These are phyloP conservation scores for Tychaedon coryphoeus DNA, from an alignment of 2,113 vertebrate genomes.

Conservation along the genomic window DNA sequence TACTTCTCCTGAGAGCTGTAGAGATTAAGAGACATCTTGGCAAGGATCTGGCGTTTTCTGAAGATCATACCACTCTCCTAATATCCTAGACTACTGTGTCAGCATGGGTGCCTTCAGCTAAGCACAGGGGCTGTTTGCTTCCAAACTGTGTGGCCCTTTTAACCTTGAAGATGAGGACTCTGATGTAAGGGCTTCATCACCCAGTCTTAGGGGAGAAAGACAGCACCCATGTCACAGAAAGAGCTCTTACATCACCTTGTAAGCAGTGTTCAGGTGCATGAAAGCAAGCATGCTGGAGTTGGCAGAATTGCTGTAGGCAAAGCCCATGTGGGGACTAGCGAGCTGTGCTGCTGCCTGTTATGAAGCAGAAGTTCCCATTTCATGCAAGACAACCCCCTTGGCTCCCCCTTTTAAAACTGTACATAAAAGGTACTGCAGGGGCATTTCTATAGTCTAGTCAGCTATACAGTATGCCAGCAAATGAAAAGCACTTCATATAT, in stretches of 20 bases:
- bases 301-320: not conserved
- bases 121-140: not conserved
- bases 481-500: not conserved
- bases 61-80: not conserved
- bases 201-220: not conserved
- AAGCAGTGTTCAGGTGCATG: not conserved
- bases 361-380: not conserved
- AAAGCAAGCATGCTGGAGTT: not conserved
- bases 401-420: not conserved
- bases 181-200: not conserved
- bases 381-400: not conserved
- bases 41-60: not conserved
- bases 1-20: not conserved
- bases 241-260: not conserved
- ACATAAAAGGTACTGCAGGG: not conserved
- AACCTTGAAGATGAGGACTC: not conserved
- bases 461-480: not conserved
- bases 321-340: rapidly evolving
- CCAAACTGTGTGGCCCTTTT: not conserved
- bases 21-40: not conserved
- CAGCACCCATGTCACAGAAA: not conserved
- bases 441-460: not conserved
- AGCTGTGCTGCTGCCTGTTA: not conserved
- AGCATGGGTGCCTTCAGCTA: not conserved
- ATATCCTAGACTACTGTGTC: not conserved